Conservation (phyloP, 2,113 vertebrate genomes). For the Zootoca vivipara region DNA sequence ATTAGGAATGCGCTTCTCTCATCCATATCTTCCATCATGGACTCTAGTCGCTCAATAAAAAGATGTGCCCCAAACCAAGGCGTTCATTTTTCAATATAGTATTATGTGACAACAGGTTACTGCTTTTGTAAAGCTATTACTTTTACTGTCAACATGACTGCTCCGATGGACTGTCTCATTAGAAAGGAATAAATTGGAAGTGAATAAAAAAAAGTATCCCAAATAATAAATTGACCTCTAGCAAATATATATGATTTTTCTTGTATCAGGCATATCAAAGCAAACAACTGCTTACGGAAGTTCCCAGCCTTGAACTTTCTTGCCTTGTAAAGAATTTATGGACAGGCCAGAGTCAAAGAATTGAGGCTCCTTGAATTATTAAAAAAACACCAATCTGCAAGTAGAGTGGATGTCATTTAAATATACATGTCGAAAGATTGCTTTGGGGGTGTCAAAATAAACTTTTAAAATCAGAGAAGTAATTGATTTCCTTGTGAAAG, state of each 20-base stretch:
- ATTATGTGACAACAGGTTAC: slow-evolving; percentile 72
- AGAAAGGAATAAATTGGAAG: slow-evolving; percentile 74
- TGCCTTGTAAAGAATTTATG: not conserved
- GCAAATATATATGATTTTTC: not conserved
- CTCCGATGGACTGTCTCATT: slow-evolving; percentile 75
- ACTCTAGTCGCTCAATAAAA: slow-evolving; percentile 74
- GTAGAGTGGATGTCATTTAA: not conserved
- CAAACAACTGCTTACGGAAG: slow-evolving; percentile 16
- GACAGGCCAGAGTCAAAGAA: not conserved
- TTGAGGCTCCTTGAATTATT: not conserved
- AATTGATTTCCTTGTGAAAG: slow-evolving; percentile 58
- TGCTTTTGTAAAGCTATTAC: slow-evolving; percentile 79
- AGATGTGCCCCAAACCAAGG: slow-evolving; percentile 67
- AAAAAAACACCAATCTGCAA: slow-evolving; percentile 34
- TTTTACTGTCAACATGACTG: slow-evolving; percentile 77
- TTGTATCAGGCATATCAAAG: slow-evolving; percentile 34
- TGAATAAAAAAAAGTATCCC: slow-evolving; percentile 57
- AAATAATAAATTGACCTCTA: slow-evolving; percentile 34
- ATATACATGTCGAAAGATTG: slow-evolving; percentile 20
- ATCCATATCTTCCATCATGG: slow-evolving; percentile 73
- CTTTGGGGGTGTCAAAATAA: slow-evolving; percentile 47
- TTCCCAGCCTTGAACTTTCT: slow-evolving; percentile 10
- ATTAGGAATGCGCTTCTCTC: slow-evolving; percentile 76
- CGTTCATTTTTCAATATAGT: slow-evolving; percentile 77
- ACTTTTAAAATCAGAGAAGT: slow-evolving; percentile 32